Base-by-base conservation (phyloP, 2,888 invertebrate species). In the Atrina japonica region DNA sequence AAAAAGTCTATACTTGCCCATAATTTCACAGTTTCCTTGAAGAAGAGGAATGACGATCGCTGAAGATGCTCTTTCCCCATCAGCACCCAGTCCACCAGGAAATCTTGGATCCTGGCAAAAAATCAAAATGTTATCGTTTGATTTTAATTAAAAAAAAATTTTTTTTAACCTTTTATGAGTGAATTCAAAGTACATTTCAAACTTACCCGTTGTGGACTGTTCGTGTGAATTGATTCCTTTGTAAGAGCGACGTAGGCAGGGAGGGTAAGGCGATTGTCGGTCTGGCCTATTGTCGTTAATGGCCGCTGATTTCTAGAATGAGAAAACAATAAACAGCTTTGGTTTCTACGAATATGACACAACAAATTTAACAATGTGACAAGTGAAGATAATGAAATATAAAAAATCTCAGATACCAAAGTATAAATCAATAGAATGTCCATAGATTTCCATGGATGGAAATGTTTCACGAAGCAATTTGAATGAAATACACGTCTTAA, bases 1-100 rank as follows among this genome's bases (percentile, higher is more conserved):
- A n/a, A n/a, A n/a, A n/a, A n/a, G n/a, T n/a, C n/a, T 45, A 23
- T 6, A 21, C 9, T 64, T 79, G 90, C 90, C 90, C 75, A 93
- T 92, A 40, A 94, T 90, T 81, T 93, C 92, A 0, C 94, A 94
- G 80, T 93, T 92, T 1, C 93, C 93, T 77, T 93, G 93, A 1
- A 93, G 90, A 56, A 95, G 92, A 0, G 95, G 94, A 82, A 94
- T 93, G 76, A 89, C 90, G 50, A 91, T 79, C 23, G 91, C 89
- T 50, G 88, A 85, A 49, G 86, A 83, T 2, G 86, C 87, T 50
- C 80, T 83, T 45, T 84, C 84, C 30, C 80, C 79, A 21, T 81
- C 82, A 3, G 84, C 78, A 0, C 85, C 84, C 3, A 89, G 73
- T 60, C 92, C 92, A 61, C 91, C 91, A 0, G 92, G 92, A 88